Percentiles rank a stretch among this genome's conserved stretches.
Evolutionary conservation across 2,888 invertebrate genomes (phyloP).

Genomic region (Eupithecia centaureata): DNA sequence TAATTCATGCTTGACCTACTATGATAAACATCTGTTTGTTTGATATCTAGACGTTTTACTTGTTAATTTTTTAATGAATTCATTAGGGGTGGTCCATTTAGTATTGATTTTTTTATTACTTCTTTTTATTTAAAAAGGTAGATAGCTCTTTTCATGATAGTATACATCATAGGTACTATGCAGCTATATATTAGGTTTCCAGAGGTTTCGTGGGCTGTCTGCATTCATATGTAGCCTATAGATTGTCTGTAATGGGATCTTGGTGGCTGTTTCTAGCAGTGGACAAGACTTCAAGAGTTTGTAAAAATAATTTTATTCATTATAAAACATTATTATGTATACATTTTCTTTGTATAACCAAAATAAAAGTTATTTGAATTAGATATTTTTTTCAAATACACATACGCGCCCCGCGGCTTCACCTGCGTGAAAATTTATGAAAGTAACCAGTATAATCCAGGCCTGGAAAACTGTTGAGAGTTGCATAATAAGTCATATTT

Average conservation of each 20-base stretch:
- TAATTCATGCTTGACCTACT: slow-evolving; percentile 57
- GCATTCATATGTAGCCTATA: slow-evolving; percentile 59
- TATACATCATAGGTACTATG: slow-evolving; percentile 20
- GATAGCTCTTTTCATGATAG: not conserved
- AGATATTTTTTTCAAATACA: not conserved
- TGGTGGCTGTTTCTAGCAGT: slow-evolving; percentile 72
- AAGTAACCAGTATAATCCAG: too few species aligned
- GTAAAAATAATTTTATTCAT: slow-evolving; percentile 77
- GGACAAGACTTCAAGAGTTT: slow-evolving; percentile 72
- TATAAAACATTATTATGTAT: slow-evolving; percentile 69
- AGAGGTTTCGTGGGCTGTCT: slow-evolving; percentile 61
- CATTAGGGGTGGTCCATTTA: slow-evolving; percentile 68
- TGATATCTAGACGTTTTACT: slow-evolving; percentile 61
- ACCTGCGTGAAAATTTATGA: too few species aligned
- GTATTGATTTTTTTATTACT: slow-evolving; percentile 23
- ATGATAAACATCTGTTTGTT: slow-evolving; percentile 59
- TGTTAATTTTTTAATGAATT: slow-evolving; percentile 56
- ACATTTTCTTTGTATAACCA: slow-evolving; percentile 79
- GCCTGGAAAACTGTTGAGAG: too few species aligned
- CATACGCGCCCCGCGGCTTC: too few species aligned
- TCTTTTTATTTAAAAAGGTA: slow-evolving; percentile 6
- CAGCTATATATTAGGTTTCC: slow-evolving; percentile 36
- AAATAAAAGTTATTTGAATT: slow-evolving; percentile 79
- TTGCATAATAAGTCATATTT: too few species aligned
- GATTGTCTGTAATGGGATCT: slow-evolving; percentile 66